A percentile compares a stretch with the other conserved stretches of the same genome.
These are phyloP conservation scores for Pseudotriccus pelzelni DNA, from an alignment of 2,797 vertebrate genomes.

Conservation along the genomic window DNA sequence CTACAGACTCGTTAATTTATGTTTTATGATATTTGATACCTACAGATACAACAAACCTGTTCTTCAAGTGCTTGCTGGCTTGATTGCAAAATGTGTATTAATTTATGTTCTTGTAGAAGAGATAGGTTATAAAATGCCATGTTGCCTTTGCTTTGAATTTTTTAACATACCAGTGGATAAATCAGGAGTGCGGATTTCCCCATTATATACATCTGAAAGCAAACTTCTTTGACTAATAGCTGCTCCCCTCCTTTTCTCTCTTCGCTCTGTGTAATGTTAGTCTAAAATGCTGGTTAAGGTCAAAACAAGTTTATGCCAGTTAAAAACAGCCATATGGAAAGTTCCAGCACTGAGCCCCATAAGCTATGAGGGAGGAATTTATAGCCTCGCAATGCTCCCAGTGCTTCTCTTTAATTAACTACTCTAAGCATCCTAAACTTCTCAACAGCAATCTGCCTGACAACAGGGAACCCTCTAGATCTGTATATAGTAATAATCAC, in stretches of 20 bases:
- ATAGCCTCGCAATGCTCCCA: conserved; percentile 33
- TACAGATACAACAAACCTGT: conserved; percentile 50
- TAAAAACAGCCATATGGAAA: conserved; percentile 67
- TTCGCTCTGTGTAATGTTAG: background rate
- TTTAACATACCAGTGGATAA: background rate
- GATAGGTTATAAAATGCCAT: background rate
- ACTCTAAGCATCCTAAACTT: conserved; percentile 59
- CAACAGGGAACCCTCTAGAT: conserved; percentile 45
- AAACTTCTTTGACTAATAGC: background rate
- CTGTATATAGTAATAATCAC: conserved; percentile 33
- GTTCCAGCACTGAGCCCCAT: conserved; percentile 47
- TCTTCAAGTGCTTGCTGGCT: conserved; percentile 37
- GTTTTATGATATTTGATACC: conserved; percentile 62
- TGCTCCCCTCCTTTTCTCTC: background rate
- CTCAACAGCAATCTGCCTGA: conserved; percentile 59
- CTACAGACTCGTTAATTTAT: conserved; percentile 61
- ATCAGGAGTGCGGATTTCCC: background rate
- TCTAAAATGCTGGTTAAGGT: conserved; percentile 59
- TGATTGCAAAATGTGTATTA: conserved; percentile 48
- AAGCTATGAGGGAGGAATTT: conserved; percentile 63
- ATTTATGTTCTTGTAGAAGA: conserved; percentile 34
- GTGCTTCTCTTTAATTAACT: conserved; percentile 66
- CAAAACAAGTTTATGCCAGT: conserved; percentile 64
- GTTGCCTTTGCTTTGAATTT: background rate
- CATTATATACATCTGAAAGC: background rate